A percentile compares a stretch with the other conserved stretches of the same genome.
These are phyloP conservation scores for Trissolcus basalis DNA, from an alignment of 1,140 invertebrate genomes.

Conservation along the genomic window DNA sequence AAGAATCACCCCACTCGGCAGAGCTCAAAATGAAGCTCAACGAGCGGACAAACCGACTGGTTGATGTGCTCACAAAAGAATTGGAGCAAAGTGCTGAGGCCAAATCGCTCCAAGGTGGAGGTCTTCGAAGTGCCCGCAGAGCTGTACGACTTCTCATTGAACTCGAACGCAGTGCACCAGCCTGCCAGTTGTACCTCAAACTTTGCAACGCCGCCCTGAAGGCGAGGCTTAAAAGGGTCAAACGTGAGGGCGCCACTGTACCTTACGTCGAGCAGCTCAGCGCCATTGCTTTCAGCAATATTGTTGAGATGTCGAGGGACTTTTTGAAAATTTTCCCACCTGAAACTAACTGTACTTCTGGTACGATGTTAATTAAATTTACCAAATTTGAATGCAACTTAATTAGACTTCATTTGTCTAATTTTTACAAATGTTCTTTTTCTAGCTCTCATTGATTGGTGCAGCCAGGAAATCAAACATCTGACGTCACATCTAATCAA, in stretches of 20 bases:
- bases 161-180: conserved; percentile 85
- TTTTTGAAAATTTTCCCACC: conserved; percentile 89
- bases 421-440: conserved; percentile 8
- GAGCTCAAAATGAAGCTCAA: conserved; percentile 74
- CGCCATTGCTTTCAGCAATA: conserved; percentile 90
- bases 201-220: conserved; percentile 89
- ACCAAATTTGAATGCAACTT: background rate
- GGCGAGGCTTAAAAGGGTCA: conserved; percentile 88
- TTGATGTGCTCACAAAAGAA: conserved; percentile 91
- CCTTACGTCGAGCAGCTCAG: conserved; percentile 90
- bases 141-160: conserved; percentile 92
- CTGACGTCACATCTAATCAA: conserved; percentile 88
- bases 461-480: conserved; percentile 88
- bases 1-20: conserved; percentile 66
- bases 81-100: conserved; percentile 88
- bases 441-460: conserved; percentile 92
- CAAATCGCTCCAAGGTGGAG: conserved; percentile 92
- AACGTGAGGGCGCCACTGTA: conserved; percentile 90
- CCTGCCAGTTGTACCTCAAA: conserved; percentile 91
- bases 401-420: background rate
- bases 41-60: conserved; percentile 85
- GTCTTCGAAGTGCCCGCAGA: conserved; percentile 88
- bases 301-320: conserved; percentile 91
- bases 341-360: conserved; percentile 83
- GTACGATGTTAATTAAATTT: conserved; percentile 69